Evolutionary conservation across 2,797 vertebrate genomes (phyloP).

Genomic region (Capromys pilorides): DNA sequence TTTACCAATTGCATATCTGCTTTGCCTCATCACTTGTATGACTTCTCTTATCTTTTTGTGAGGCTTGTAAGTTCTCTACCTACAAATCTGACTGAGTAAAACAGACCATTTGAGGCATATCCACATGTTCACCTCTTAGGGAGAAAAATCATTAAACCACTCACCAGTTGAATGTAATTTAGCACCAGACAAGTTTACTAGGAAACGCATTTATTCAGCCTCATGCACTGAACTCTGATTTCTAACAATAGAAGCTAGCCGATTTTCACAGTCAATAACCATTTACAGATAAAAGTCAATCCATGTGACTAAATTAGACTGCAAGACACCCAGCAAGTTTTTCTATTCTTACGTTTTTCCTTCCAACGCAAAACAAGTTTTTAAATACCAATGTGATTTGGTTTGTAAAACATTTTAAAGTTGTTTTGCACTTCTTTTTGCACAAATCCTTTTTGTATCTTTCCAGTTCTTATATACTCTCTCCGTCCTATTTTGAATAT

Average conservation of each 20-base stretch:
- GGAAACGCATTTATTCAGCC: conserved; percentile 79
- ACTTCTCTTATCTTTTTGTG: conserved; percentile 70
- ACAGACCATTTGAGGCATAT: conserved; percentile 62
- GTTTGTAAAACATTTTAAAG: conserved; percentile 60
- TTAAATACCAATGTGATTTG: conserved; percentile 61
- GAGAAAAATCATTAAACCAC: conserved; percentile 71
- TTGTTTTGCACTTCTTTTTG: conserved; percentile 15
- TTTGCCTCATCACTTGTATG: conserved; percentile 75
- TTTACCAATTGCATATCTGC: conserved; percentile 65
- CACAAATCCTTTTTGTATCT: background rate
- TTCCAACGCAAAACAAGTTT: conserved; percentile 33
- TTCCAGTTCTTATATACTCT: background rate
- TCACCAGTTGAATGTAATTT: conserved; percentile 81
- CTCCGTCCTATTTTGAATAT: background rate
- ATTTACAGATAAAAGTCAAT: conserved; percentile 86
- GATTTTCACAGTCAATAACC: conserved; percentile 82
- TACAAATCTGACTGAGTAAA: conserved; percentile 61
- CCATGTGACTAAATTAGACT: conserved; percentile 76
- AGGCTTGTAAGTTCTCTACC: conserved; percentile 57
- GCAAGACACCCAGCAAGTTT: conserved; percentile 66
- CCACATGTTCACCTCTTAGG: conserved; percentile 56
- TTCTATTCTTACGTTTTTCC: conserved; percentile 63
- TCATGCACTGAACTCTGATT: conserved; percentile 76
- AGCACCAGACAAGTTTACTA: conserved; percentile 77
- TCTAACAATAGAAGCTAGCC: conserved; percentile 77